Evolutionary conservation across 2,113 vertebrate genomes (phyloP).

Genomic region (Nansenia antarctica): DNA sequence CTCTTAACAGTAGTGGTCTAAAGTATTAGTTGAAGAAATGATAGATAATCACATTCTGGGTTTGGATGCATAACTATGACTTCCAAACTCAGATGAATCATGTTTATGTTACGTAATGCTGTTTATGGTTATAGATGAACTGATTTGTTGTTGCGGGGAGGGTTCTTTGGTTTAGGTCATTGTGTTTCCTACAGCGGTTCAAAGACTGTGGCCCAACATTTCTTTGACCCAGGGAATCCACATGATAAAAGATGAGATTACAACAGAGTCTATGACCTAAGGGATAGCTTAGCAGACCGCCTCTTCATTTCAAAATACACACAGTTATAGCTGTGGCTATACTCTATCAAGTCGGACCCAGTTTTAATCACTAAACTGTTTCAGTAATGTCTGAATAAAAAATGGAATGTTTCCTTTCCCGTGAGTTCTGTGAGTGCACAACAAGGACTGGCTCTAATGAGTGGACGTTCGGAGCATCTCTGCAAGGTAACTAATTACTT

Average conservation of each 20-base stretch:
- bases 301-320: conserved; percentile 43
- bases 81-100: background rate
- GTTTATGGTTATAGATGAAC: too few species aligned
- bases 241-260: background rate
- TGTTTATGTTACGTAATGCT: background rate
- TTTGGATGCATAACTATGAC: too few species aligned
- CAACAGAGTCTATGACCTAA: conserved; percentile 45
- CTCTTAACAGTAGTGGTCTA: conserved; percentile 15
- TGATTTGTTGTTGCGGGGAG: background rate
- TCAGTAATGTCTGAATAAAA: conserved; percentile 53
- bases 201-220: background rate
- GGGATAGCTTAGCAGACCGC: conserved; percentile 35
- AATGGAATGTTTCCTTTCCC: conserved; percentile 51
- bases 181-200: background rate
- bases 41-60: background rate
- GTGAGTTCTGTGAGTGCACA: conserved; percentile 40
- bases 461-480: conserved; percentile 56
- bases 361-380: conserved; percentile 59
- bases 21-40: conserved; percentile 17
- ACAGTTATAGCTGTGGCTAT: conserved; percentile 45
- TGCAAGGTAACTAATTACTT: conserved; percentile 74
- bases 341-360: conserved; percentile 42
- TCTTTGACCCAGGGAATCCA: background rate
- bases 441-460: conserved; percentile 61
- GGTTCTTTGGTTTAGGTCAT: background rate